Conservation (phyloP, 1,140 invertebrate species). For the Sesamia nonagrioides region DNA sequence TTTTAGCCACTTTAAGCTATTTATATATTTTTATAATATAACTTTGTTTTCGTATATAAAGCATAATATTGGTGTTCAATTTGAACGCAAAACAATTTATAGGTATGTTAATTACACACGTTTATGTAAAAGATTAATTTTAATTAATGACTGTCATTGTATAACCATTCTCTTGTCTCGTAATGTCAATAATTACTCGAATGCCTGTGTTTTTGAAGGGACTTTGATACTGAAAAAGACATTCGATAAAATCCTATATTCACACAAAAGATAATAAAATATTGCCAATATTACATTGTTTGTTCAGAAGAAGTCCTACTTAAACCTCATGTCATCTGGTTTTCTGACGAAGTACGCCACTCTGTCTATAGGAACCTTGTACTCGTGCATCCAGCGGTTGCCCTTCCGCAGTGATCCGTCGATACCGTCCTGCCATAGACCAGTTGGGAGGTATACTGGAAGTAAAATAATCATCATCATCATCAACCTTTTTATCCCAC, state of each 20-base stretch:
- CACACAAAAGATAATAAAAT: not conserved
- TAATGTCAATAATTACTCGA: not conserved
- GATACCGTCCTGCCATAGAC: slow-evolving; percentile 96
- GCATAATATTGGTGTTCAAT: slow-evolving; percentile 2
- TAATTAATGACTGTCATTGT: not conserved
- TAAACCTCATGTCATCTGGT: slow-evolving; percentile 94
- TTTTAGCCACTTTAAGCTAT: too few relatives aligned
- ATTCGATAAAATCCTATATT: not conserved
- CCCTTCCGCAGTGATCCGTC: slow-evolving; percentile 95
- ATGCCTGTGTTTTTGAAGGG: not conserved
- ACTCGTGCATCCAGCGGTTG: slow-evolving; percentile 96
- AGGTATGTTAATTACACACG: not conserved
- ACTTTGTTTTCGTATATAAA: not conserved
- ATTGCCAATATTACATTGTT: not conserved
- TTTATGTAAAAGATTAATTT: not conserved
- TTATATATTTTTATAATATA: too few relatives aligned
- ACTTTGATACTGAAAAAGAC: not conserved
- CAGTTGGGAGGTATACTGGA: slow-evolving; percentile 94
- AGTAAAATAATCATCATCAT: too few relatives aligned
- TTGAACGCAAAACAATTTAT: not conserved
- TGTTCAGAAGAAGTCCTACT: not conserved
- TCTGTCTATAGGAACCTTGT: slow-evolving; percentile 92
- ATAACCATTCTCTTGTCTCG: not conserved
- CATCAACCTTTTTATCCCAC: too few relatives aligned
- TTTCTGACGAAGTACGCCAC: slow-evolving; percentile 95